A percentile compares a stretch with the other conserved stretches of the same genome.
Conservation (phyloP, 2,113 vertebrate genomes). For the Jaculus jaculus region DNA sequence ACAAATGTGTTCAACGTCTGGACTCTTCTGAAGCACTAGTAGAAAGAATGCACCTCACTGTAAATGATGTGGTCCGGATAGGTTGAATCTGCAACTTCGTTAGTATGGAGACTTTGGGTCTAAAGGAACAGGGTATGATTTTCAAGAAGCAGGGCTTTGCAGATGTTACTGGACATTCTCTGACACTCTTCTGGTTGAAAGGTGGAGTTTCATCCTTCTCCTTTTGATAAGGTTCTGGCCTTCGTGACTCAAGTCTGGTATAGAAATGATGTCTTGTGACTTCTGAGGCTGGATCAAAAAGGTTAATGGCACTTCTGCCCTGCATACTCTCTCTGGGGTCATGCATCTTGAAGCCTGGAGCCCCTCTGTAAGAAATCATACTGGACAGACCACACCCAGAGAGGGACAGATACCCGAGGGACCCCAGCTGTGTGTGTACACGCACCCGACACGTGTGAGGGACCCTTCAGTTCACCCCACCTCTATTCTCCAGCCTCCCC, state of each 20-base stretch:
- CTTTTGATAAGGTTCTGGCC: background rate
- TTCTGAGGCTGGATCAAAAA: background rate
- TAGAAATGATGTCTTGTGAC: background rate
- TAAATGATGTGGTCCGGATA: background rate
- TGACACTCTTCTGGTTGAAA: background rate
- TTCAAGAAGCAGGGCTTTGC: background rate
- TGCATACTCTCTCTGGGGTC: background rate
- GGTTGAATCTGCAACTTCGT: background rate
- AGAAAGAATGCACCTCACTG: background rate
- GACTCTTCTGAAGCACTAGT: background rate
- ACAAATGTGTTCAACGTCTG: background rate
- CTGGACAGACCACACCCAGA: background rate
- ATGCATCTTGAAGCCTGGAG: background rate
- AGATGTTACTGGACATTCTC: background rate
- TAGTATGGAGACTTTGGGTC: background rate
- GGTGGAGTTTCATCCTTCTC: background rate
- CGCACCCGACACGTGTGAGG: accelerated
- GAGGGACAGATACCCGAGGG: background rate
- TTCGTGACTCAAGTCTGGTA: background rate
- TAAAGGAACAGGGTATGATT: background rate
- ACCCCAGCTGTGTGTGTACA: background rate
- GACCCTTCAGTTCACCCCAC: background rate
- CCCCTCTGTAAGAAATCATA: background rate
- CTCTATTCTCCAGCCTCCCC: background rate
- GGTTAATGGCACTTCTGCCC: background rate